Evolutionary conservation across 2,888 invertebrate species (phyloP).

Genomic region (Sinodicranocentrus sp.): DNA sequence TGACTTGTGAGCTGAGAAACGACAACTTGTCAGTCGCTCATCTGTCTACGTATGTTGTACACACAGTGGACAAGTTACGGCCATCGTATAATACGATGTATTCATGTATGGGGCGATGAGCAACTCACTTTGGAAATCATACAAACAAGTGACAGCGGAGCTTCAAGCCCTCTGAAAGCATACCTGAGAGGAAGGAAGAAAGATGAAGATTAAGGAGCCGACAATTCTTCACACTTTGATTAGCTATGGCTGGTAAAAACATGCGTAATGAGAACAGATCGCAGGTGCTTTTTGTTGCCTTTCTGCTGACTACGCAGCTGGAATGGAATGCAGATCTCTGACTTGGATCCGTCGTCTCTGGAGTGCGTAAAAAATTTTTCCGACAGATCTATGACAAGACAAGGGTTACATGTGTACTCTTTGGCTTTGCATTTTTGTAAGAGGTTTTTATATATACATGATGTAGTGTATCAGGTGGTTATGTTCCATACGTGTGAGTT

Average conservation of each 20-base stretch:
- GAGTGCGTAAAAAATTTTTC: conserved; percentile 64
- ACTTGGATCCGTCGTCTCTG: conserved; percentile 38
- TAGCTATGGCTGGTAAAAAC: conserved; percentile 21
- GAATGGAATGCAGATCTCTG: conserved; percentile 65
- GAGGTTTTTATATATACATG: conserved; percentile 13
- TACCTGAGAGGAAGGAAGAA: conserved; percentile 8
- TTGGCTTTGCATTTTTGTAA: conserved; percentile 8
- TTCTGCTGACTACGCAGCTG: conserved; percentile 43
- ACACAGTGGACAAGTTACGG: conserved; percentile 33
- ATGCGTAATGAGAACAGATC: conserved; percentile 3
- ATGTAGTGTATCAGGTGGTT: conserved; percentile 22
- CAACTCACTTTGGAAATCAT: conserved; percentile 25
- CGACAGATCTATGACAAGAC: conserved; percentile 62
- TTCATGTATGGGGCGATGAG: conserved; percentile 43
- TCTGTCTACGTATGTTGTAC: conserved; percentile 25
- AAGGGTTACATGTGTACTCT: conserved; percentile 51
- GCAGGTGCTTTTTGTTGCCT: conserved; percentile 53
- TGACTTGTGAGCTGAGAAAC: conserved; percentile 56
- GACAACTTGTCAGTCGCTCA: conserved; percentile 57
- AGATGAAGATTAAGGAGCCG: conserved; percentile 33
- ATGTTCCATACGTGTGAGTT: neutral
- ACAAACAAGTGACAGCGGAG: neutral
- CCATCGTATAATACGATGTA: too few relatives aligned
- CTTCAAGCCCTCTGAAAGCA: neutral
- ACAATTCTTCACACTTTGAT: conserved; percentile 54